phyloP scores from a whole-genome alignment of 2,888 invertebrate species.

The Anagyrus pseudococci region DNA sequence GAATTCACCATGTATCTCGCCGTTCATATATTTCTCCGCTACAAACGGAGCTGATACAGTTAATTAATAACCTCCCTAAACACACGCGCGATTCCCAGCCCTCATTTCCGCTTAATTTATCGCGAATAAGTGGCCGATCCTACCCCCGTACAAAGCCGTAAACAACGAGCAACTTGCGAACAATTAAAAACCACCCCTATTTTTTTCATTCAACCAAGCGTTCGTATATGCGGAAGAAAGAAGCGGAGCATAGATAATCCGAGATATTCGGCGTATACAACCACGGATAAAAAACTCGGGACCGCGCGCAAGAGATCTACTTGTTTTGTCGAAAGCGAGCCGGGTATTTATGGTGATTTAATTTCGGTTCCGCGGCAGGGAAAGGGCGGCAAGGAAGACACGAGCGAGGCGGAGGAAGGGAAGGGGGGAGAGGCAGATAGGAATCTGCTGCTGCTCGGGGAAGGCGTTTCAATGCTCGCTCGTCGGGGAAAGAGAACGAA shows the following conservation, averaged over 20 bases:
- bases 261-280: conserved; percentile 1
- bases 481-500: conserved; percentile 14
- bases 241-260: conserved; percentile 14
- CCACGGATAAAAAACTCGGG: not conserved
- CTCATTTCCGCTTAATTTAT: conserved; percentile 10
- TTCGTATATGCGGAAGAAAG: not conserved
- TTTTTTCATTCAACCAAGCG: too few relatives aligned
- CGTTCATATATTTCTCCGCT: too few relatives aligned
- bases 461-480: conserved; percentile 35
- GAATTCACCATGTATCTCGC: too few relatives aligned
- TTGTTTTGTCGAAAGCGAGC: conserved; percentile 29
- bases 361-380: conserved; percentile 18
- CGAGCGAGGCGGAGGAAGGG: conserved; percentile 1
- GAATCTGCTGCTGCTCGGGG: conserved; percentile 25
- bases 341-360: conserved; percentile 36
- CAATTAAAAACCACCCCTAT: conserved; percentile 23
- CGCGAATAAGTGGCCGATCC: not conserved
- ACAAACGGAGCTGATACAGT: too few relatives aligned
- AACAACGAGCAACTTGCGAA: conserved; percentile 32
- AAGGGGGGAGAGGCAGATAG: conserved; percentile 35
- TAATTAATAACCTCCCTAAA: not conserved
- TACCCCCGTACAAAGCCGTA: not conserved
- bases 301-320: not conserved
- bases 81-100: not conserved
- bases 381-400: not conserved